Conservation (phyloP, 1,140 invertebrate species). For the Drosophila simulans region DNA sequence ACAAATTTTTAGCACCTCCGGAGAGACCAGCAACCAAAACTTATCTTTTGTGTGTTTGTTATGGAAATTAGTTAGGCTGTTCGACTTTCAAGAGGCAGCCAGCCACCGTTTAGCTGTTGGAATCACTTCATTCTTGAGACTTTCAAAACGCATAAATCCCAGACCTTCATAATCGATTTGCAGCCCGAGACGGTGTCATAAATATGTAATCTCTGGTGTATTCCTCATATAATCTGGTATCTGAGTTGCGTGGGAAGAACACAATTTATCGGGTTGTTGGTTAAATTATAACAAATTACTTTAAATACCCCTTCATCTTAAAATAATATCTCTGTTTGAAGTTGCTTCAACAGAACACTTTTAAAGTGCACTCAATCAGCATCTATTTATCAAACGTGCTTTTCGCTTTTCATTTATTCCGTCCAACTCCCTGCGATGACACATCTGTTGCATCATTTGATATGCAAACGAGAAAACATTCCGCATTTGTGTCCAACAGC, state of each 20-base stretch:
- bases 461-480: constrained; percentile 35
- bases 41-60: constrained; percentile 43
- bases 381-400: constrained; percentile 12
- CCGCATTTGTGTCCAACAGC: constrained; percentile 20
- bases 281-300: too few species aligned
- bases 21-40: constrained; percentile 32
- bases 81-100: constrained; percentile 14
- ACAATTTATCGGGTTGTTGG: background rate
- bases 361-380: constrained; percentile 7
- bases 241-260: constrained; percentile 12
- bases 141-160: constrained; percentile 45
- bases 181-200: constrained; percentile 35
- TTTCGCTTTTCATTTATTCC: constrained; percentile 11
- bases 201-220: constrained; percentile 30
- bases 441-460: constrained; percentile 34
- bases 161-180: constrained; percentile 37
- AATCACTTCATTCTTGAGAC: constrained; percentile 31
- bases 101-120: constrained; percentile 34
- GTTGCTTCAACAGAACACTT: background rate
- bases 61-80: constrained; percentile 53
- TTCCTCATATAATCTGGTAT: constrained; percentile 23
- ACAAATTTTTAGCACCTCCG: constrained; percentile 62
- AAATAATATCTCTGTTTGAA: too few species aligned
- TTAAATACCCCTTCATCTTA: too few species aligned
- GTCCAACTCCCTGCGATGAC: background rate